Evolutionary conservation across 2,113 vertebrate species (phyloP), one percentile per base, ranked within the genome.

Genomic region (Potamarius usumacintae): DNA sequence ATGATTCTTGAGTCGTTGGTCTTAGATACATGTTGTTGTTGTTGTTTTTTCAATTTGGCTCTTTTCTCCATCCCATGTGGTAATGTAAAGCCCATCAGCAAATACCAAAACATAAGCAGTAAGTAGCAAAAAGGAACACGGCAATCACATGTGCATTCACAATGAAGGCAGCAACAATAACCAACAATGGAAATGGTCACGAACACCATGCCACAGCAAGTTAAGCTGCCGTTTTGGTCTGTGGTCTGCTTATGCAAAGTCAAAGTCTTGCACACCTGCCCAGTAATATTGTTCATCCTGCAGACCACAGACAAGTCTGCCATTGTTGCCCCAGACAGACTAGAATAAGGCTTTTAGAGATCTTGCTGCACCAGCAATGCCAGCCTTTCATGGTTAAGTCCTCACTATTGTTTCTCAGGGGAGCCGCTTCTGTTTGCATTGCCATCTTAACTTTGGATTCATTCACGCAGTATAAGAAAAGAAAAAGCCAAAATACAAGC

Each of bases 161-260:
- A 94, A 87, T 85, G 71, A 82, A 83, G 78, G 93, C 89, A 93
- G 11, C 83, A 14, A 94, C 93, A 95, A 95, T 93, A 90, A 86
- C 65, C 18, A 77, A 83, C 90, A 91, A 62, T 88, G 85, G 87
- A 18, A 71, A 55, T 76, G 85, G 90, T 86, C 88, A 71, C 81
- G 82, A 90, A 86, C 90, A 88, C 77, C 89, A 72, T 82, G 74
- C 86, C 62, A 48, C 57, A 30, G 83, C 53, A 78, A 85, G 89
- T 65, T 86, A 86, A 91, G 90, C 92, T 90, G 90, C 85, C 88
- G 83, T 90, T 90, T 81, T 57, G 84, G 78, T 90, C 76, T 90
- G 91, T 90, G 93, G 93, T 89, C 89, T 85, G 91, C 79, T 92
- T 94, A 96, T 96, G 95, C 95, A 96, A 96, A 96, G 94, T 92